phyloP scores from a whole-genome alignment of 1,140 invertebrate genomes.

The Procambarus clarkii region DNA sequence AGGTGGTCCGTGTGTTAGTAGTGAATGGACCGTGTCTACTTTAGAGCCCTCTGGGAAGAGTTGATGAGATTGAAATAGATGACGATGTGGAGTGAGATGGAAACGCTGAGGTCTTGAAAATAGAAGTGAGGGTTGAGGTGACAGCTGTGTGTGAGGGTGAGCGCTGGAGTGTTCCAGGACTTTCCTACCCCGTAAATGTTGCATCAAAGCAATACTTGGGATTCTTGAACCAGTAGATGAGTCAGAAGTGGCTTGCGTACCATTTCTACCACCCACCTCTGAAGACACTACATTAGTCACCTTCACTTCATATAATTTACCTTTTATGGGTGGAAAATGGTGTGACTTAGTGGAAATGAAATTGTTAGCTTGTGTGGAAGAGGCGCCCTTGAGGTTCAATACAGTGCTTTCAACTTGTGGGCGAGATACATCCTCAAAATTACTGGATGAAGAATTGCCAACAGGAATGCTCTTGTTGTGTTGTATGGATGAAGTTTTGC shows the following conservation, averaged over 20 bases:
- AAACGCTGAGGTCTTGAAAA: not conserved
- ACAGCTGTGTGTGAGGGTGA: not conserved
- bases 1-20: not conserved
- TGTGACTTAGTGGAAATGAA: not conserved
- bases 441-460: too few species aligned
- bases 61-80: not conserved
- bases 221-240: not conserved
- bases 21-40: not conserved
- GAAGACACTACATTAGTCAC: not conserved
- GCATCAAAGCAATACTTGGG: not conserved
- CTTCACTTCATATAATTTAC: not conserved
- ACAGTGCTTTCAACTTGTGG: too few species aligned
- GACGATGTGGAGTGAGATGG: not conserved
- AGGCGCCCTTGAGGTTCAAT: not conserved
- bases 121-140: not conserved
- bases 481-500: not conserved
- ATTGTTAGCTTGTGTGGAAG: not conserved
- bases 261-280: not conserved
- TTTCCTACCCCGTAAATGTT: not conserved
- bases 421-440: too few species aligned
- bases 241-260: not conserved
- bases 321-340: not conserved
- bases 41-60: not conserved
- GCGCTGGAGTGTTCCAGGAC: too few species aligned
- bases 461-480: too few species aligned